These are phyloP conservation scores for Tachysurus vachellii DNA, from an alignment of 2,113 vertebrate species.

Conservation along the genomic window DNA sequence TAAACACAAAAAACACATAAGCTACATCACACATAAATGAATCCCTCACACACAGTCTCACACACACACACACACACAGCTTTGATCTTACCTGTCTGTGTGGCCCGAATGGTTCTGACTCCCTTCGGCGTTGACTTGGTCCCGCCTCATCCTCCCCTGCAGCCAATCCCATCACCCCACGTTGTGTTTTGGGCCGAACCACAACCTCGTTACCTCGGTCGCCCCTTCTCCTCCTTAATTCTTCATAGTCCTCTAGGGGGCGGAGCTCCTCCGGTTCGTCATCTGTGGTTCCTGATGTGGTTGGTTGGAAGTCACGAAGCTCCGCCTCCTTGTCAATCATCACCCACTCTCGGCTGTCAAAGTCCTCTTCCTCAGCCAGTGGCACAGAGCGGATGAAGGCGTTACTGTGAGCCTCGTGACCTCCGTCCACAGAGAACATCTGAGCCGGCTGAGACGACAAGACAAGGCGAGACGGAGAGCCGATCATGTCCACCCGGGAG, in stretches of 20 bases:
- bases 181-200: constrained; percentile 83
- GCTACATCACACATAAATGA: neutral
- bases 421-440: constrained; percentile 91
- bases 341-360: constrained; percentile 98
- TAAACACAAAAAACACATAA: neutral
- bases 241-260: constrained; percentile 89
- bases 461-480: constrained; percentile 89
- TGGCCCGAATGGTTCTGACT: constrained; percentile 90
- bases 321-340: constrained; percentile 98
- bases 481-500: constrained; percentile 89
- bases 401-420: constrained; percentile 92
- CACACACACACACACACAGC: constrained; percentile 16
- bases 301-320: constrained; percentile 93
- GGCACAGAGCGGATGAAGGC: constrained; percentile 96
- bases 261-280: constrained; percentile 96
- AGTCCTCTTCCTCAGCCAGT: constrained; percentile 95
- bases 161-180: constrained; percentile 83
- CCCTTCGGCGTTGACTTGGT: constrained; percentile 85
- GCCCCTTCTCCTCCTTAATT: constrained; percentile 71
- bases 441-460: constrained; percentile 96
- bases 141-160: constrained; percentile 84
- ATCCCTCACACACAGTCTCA: neutral
- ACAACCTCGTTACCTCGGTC: constrained; percentile 70
- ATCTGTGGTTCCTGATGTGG: constrained; percentile 93
- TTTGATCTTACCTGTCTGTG: constrained; percentile 91